Base-by-base conservation (phyloP, 30 jellyfish, hydroid and myxozoan genomes). In the Pseudorhiza aurosa region DNA sequence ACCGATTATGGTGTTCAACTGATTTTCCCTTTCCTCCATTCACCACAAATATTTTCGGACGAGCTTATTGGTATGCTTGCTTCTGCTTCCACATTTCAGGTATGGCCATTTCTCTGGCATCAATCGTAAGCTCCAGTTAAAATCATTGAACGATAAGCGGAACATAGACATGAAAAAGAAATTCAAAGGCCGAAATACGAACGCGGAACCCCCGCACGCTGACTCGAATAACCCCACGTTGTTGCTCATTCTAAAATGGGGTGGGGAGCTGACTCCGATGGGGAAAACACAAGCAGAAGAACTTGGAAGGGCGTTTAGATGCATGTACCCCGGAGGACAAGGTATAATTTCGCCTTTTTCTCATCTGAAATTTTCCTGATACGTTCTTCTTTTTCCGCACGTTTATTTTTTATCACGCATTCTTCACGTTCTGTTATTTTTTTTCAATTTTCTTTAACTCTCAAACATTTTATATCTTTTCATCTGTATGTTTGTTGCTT, bases 281-380 rank as follows among this genome's bases (percentile, higher is more conserved):
- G 99, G 99, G 22, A 85, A 82, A 77, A 79, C 77, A 36, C 97
- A 93, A 70, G 96, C 99, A 15, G 99, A 93, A 35, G 99, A 87
- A 51, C 85, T 93, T 19, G 99, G 99, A 27, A 68, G 91, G 46
- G 97, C 96, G 8, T 93, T 93, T 64, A 42, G 97, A 36, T 82
- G 97, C 85, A 82, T 93, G 88, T 93, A 93, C 65, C 99, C 99
- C 15, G 97, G 97, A 39, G 99, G 97, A 42, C 96, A 91, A 81
- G 98, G 98, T 85, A 58, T n/a, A n/a, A n/a, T n/a, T n/a, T n/a
- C n/a, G n/a, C n/a, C n/a, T n/a, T n/a, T n/a, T n/a, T n/a, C n/a
- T n/a, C n/a, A n/a, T n/a, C n/a, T n/a, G n/a, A n/a, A n/a, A n/a
- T n/a, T n/a, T n/a, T n/a, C n/a, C n/a, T n/a, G n/a, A n/a, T n/a